Evolutionary conservation across 2,113 vertebrate species (phyloP).

Genomic region (Hyperopisus bebe): DNA sequence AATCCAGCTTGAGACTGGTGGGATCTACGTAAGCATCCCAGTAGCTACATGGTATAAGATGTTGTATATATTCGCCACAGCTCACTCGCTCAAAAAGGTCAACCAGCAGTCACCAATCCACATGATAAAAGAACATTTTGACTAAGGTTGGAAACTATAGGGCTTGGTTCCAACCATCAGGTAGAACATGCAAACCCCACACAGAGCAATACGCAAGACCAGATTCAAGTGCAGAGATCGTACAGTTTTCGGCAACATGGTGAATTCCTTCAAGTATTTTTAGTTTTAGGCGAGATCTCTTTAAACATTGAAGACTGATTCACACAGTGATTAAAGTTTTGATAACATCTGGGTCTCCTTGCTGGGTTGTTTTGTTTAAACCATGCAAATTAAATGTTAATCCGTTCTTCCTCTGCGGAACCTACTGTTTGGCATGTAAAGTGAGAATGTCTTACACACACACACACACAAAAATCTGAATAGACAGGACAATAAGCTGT

Average conservation of each 20-base stretch:
- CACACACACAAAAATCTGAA: neutral
- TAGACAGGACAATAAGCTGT: neutral
- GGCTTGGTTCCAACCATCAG: neutral
- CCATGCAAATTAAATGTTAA: neutral
- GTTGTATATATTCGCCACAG: neutral
- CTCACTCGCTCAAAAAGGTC: neutral
- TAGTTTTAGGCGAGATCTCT: neutral
- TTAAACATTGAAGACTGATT: neutral
- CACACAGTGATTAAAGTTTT: neutral
- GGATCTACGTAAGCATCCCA: neutral
- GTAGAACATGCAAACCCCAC: neutral
- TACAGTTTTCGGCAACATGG: neutral
- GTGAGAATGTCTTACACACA: neutral
- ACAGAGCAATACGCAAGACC: neutral
- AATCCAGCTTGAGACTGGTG: neutral
- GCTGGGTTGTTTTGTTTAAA: neutral
- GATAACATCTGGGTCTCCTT: neutral
- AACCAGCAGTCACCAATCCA: neutral
- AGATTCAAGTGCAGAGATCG: neutral
- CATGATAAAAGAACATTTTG: neutral
- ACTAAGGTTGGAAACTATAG: neutral
- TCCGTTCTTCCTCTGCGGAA: neutral
- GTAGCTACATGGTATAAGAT: neutral
- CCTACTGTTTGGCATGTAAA: neutral
- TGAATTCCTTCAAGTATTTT: neutral